A percentile compares a stretch with the other conserved stretches of the same genome.
phyloP scores from a whole-genome alignment of 2,797 vertebrate genomes.

The Apogon talboti region DNA sequence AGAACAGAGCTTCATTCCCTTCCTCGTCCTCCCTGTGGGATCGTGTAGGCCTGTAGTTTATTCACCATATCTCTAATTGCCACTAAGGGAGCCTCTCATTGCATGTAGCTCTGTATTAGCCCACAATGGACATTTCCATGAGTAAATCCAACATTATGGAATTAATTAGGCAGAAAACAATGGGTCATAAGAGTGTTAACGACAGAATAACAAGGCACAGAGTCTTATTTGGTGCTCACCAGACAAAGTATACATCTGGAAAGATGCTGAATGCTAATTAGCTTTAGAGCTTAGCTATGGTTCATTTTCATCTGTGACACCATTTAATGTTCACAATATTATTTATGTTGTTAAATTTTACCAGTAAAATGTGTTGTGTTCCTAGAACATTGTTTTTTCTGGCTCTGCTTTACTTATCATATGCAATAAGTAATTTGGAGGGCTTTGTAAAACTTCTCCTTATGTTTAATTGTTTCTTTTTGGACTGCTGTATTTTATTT shows the following conservation, averaged over 20 bases:
- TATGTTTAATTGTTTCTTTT: conserved; percentile 7
- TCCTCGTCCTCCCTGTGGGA: conserved; percentile 60
- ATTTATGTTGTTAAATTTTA: conserved; percentile 27
- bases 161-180: conserved; percentile 86
- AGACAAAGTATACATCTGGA: conserved; percentile 53
- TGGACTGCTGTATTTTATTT: not conserved
- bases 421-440: not conserved
- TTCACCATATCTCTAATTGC: conserved; percentile 78
- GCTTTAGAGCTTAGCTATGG: conserved; percentile 54
- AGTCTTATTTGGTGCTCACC: conserved; percentile 71
- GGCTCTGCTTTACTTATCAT: not conserved
- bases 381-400: not conserved
- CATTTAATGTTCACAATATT: conserved; percentile 26
- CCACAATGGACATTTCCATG: conserved; percentile 74
- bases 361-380: conserved; percentile 10
- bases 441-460: not conserved
- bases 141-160: conserved; percentile 84
- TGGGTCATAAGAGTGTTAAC: conserved; percentile 81
- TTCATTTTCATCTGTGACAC: conserved; percentile 46
- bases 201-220: conserved; percentile 81
- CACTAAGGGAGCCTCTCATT: conserved; percentile 69
- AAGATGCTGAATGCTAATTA: conserved; percentile 71
- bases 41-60: conserved; percentile 56
- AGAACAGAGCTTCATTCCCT: conserved; percentile 44
- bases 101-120: conserved; percentile 57